Evolutionary conservation across 2,113 vertebrate species (phyloP).

Genomic region (Bos taurus): DNA sequence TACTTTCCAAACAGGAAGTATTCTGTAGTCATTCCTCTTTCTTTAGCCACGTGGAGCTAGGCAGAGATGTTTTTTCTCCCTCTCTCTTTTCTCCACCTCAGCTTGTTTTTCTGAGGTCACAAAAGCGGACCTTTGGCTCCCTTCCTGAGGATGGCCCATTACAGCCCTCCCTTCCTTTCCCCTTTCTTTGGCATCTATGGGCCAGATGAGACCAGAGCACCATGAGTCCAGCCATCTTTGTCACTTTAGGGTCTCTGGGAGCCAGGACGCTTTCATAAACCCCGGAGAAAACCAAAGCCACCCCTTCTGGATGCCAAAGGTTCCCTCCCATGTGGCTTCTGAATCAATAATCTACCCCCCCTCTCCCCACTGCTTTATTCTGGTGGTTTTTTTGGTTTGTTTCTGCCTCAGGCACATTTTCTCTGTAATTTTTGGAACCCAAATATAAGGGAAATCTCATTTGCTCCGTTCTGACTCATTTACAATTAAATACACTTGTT

Average conservation of each 20-base stretch:
- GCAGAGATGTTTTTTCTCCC: neutral
- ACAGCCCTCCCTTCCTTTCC: neutral
- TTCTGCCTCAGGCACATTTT: slow-evolving; percentile 71
- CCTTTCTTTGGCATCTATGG: neutral
- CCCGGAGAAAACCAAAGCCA: neutral
- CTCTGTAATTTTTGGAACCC: slow-evolving; percentile 74
- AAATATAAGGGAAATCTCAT: slow-evolving; percentile 77
- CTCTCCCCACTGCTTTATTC: rapidly evolving
- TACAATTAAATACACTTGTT: slow-evolving; percentile 78
- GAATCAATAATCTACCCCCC: neutral
- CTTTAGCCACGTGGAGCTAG: neutral
- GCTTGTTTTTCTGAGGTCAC: neutral
- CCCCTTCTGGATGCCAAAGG: neutral
- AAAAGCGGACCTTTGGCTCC: neutral
- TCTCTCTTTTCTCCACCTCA: neutral
- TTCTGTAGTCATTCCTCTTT: neutral
- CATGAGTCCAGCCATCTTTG: neutral
- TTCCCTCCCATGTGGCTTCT: neutral
- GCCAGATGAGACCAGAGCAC: neutral
- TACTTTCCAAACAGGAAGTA: neutral
- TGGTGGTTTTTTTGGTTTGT: slow-evolving; percentile 44
- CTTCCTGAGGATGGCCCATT: neutral
- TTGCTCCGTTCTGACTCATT: slow-evolving; percentile 74
- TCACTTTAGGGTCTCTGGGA: neutral
- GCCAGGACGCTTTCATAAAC: neutral